Base-by-base conservation (phyloP, 2,888 invertebrate species). In the Leptura quadrifasciata region DNA sequence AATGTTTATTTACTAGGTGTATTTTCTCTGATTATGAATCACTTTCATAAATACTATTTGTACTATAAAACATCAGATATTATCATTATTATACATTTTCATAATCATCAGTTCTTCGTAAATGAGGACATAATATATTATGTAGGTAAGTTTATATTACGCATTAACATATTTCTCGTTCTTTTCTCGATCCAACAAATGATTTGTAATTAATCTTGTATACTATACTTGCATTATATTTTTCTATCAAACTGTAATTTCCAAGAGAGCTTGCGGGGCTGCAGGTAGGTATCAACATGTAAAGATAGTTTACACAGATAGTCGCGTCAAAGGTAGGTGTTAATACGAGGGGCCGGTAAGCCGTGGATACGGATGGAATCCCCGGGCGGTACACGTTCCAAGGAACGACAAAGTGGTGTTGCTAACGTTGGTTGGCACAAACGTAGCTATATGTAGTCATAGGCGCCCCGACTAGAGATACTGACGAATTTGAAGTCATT, bases 241-340 rank as follows among this genome's bases (percentile, higher is more conserved):
- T 76, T 76, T 67, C 58, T 47, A 54, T 47, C 60, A 55, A 74
- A 52, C 73, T 65, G 77, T 76, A 75, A 76, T 72, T 76, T 77
- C 64, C 71, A 64, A 47, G 70, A 52, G 55, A 17, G 78, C 79
- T 77, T 18, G 65, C 39, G 57, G 76, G 60, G 67, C 69, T 72
- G 71, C 75, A 75, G 78, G 76, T 76, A 79, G 74, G 72, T 65
- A 75, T 75, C 76, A 63, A 74, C 76, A 68, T 77, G 73, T 76
- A 70, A 74, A 77, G 80, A 80, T 80, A 76, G 78, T 78, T 79
- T 76, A 77, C 72, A 76, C 67, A 78, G 80, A 80, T 80, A 79
- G 72, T 64, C 75, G 61, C 60, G 63, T 72, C 76, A 27, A 54
- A 79, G 79, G 80, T 80, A 79, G 80, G 80, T 80, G 80, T 80